These are phyloP conservation scores for Pantherophis alleghaniensis DNA, from an alignment of 2,797 vertebrate species.

Conservation along the genomic window DNA sequence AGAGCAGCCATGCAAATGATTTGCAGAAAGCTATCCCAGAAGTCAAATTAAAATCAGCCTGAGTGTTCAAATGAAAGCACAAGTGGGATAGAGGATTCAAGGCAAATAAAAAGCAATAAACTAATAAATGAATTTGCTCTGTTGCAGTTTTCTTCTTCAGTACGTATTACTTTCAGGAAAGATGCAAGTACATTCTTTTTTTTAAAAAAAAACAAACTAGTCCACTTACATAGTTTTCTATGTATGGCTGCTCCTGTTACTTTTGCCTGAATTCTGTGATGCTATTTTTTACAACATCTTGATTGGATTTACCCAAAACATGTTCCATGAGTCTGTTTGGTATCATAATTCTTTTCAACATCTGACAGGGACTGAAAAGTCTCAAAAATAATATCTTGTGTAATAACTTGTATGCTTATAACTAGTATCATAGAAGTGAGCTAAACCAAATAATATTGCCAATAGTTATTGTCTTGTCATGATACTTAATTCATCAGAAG, in stretches of 20 bases:
- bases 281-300: background rate
- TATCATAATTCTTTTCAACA: background rate
- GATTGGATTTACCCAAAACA: background rate
- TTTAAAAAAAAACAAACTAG: conserved; percentile 42
- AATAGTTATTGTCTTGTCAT: background rate
- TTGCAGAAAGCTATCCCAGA: conserved; percentile 33
- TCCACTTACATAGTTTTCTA: conserved; percentile 23
- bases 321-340: background rate
- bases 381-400: background rate
- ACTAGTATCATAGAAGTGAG: background rate
- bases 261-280: conserved; percentile 12
- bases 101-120: conserved; percentile 1
- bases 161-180: conserved; percentile 57
- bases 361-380: background rate
- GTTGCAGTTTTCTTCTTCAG: conserved; percentile 53
- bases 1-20: conserved; percentile 14
- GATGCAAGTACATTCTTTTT: conserved; percentile 44
- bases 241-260: background rate
- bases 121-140: conserved; percentile 60
- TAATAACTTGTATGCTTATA: background rate
- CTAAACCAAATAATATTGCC: background rate
- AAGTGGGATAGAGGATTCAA: conserved; percentile 26
- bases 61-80: conserved; percentile 45
- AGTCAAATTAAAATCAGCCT: background rate
- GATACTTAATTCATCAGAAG: background rate